These are phyloP conservation scores for Apodemia hepburni DNA, from an alignment of 2,888 invertebrate species.

Conservation along the genomic window DNA sequence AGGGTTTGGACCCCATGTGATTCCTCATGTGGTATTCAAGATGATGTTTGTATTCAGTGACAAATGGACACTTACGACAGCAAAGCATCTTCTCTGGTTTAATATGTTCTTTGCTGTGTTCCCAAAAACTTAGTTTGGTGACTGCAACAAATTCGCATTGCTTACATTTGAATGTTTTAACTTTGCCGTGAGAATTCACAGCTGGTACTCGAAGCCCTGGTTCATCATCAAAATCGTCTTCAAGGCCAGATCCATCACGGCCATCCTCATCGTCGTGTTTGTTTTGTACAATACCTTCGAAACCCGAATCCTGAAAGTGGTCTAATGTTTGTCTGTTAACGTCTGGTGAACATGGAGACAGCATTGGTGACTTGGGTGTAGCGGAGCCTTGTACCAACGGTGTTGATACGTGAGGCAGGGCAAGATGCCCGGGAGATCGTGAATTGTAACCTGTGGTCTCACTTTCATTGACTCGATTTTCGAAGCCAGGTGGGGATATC, in stretches of 20 bases:
- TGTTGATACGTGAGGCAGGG: conserved; percentile 58
- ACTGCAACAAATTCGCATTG: conserved; percentile 92
- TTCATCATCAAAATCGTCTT: conserved; percentile 77
- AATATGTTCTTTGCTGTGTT: conserved; percentile 94
- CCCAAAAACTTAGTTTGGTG: conserved; percentile 96
- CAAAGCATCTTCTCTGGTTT: conserved; percentile 94
- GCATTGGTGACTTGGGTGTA: conserved; percentile 68
- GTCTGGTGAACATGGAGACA: conserved; percentile 57
- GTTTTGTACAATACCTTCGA: conserved; percentile 57
- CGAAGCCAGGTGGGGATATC: conserved; percentile 82
- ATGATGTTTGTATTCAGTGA: conserved; percentile 99
- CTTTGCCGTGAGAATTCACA: conserved; percentile 89
- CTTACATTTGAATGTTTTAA: conserved; percentile 95
- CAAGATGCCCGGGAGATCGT: conserved; percentile 55
- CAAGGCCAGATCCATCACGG: conserved; percentile 68
- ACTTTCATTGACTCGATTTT: conserved; percentile 52
- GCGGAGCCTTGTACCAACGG: conserved; percentile 61
- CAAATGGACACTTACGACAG: conserved; percentile 97
- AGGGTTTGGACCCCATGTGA: conserved; percentile 97
- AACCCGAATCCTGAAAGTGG: conserved; percentile 74
- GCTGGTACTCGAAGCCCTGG: conserved; percentile 81
- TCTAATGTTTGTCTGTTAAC: conserved; percentile 42
- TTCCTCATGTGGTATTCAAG: conserved; percentile 97
- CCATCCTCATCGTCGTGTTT: conserved; percentile 63
- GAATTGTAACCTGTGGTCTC: conserved; percentile 55